Evolutionary conservation across 64 coral and sea anemone genomes (phyloP).

Genomic region (Astreopora myriophthalma): DNA sequence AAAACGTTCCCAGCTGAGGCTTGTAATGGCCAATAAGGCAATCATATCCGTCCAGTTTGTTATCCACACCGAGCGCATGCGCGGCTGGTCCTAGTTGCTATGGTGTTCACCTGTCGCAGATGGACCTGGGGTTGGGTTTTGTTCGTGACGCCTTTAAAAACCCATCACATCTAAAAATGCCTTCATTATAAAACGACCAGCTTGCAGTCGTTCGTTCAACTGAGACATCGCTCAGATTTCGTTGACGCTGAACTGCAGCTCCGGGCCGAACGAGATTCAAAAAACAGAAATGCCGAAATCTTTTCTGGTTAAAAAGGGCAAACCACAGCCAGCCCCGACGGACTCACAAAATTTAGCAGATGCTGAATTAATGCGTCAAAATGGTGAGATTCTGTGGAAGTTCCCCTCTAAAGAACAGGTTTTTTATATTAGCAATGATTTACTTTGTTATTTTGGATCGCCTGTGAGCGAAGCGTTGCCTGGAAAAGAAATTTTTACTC

Average conservation of each 20-base stretch:
- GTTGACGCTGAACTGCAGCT: conserved; percentile 1
- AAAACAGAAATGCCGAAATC: conserved; percentile 80
- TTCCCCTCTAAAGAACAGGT: conserved; percentile 10
- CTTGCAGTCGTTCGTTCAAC: conserved; percentile 50
- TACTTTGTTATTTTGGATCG: background rate
- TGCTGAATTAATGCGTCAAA: conserved; percentile 15
- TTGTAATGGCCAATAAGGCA: conserved; percentile 61
- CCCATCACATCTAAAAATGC: conserved; percentile 84
- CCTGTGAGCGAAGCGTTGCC: background rate
- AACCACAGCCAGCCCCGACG: background rate
- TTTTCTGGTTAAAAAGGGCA: conserved; percentile 83
- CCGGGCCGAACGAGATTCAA: background rate
- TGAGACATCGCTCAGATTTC: conserved; percentile 74
- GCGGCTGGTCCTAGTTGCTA: conserved; percentile 57
- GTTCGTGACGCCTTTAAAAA: conserved; percentile 75
- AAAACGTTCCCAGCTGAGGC: conserved; percentile 11
- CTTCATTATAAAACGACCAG: conserved; percentile 80
- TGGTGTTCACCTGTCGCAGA: conserved; percentile 84
- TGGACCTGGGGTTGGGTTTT: conserved; percentile 56
- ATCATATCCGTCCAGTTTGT: background rate
- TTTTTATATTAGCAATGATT: conserved; percentile 17
- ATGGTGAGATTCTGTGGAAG: conserved; percentile 59
- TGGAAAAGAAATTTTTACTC: background rate
- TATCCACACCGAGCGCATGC: conserved; percentile 74
- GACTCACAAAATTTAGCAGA: conserved; percentile 29